Base-by-base conservation (phyloP, 2,113 vertebrate genomes). In the Varanus salvator region DNA sequence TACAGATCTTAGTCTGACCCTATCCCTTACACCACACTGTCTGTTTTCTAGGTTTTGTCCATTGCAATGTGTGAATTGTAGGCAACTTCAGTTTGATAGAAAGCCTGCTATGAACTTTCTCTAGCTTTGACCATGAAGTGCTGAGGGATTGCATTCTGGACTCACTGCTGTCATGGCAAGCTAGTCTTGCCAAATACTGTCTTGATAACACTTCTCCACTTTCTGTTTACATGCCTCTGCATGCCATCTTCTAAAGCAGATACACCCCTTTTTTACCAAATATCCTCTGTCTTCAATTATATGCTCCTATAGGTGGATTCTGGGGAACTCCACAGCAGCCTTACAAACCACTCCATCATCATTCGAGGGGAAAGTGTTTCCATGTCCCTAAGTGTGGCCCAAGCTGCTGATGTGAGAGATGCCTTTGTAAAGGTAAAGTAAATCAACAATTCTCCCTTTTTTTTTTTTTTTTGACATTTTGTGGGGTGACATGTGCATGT, bases 391-490 rank as follows among this genome's bases (percentile, higher is more conserved):
- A 98, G 96, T 52, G 84, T 97, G 1, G 60, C 78, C 44, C 98
- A 99, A 96, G 98, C 99, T 7, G 90, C 97, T 38, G 98, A 98
- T 29, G 97, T 98, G 83, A 98, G 97, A 90, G 98, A 99, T 8
- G 99, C 98, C 69, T 98, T 99, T 91, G 97, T 98, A 92, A 99
- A 99, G 97, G 99, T 99, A 92, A 69, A 25, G n/a, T 15, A 64
- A 17, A 21, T 38, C 17, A 3, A 27, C 4, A 50, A 23, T 7
- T 80, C 11, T 87, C 38, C 38, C 27, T 5, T 92, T 25, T 38
- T 34, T 1, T 90, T 72, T n/a, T 82, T 78, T 85, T 4, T 57
- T 12, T 4, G 74, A 44, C 38, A 44, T 14, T 34, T 38, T 74
- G 31, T n/a, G 89, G 84, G 86, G 21, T 0, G 38, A 44, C 38